Percentiles rank a stretch among this genome's conserved stretches.
Evolutionary conservation across 2,113 vertebrate genomes (phyloP).

Genomic region (Sterna hirundo): DNA sequence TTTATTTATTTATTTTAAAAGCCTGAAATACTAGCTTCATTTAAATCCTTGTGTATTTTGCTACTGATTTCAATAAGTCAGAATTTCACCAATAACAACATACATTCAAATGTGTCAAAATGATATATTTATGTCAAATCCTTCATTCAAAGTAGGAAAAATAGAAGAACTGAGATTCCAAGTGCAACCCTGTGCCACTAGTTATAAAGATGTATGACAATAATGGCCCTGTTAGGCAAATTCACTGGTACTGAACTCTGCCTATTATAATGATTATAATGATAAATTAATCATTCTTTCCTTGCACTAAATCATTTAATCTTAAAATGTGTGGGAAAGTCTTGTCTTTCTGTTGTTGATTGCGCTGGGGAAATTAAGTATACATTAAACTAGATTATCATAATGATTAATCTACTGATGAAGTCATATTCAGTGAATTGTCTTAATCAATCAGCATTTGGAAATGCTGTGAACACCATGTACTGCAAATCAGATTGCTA

Average conservation of each 20-base stretch:
- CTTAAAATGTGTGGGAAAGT: neutral
- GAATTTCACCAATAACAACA: neutral
- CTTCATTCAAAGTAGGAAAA: neutral
- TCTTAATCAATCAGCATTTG: neutral
- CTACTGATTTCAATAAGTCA: neutral
- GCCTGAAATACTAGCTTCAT: neutral
- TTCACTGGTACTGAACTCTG: neutral
- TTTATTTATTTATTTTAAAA: neutral
- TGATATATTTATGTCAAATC: neutral
- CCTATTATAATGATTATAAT: neutral
- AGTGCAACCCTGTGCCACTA: neutral
- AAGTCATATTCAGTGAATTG: neutral
- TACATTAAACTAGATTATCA: neutral
- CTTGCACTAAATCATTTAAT: neutral
- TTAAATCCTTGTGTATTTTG: neutral
- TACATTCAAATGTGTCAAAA: neutral
- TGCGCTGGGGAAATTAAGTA: neutral
- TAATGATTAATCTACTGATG: neutral
- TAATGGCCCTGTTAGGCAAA: neutral
- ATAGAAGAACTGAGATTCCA: neutral
- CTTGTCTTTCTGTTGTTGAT: neutral
- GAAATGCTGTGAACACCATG: neutral
- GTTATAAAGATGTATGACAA: neutral
- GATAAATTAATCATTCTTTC: neutral
- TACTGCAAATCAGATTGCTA: neutral